These are phyloP conservation scores for Pseudonaja textilis DNA, from an alignment of 2,113 vertebrate genomes.

Conservation along the genomic window DNA sequence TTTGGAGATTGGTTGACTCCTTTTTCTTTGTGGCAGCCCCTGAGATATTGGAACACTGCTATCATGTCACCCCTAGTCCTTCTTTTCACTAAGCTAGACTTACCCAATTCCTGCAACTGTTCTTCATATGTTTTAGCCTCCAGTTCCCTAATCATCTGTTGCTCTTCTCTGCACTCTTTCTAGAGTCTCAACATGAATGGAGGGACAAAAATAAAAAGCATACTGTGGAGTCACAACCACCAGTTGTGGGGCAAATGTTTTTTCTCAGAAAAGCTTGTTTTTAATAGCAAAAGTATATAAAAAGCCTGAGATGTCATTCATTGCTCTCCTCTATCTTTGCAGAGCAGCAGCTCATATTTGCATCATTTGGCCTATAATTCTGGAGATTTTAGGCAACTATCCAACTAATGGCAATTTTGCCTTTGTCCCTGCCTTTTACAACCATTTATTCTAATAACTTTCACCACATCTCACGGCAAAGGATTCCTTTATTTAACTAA, in stretches of 20 bases:
- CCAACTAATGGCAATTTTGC: background rate
- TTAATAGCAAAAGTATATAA: background rate
- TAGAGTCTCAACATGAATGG: background rate
- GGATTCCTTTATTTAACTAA: background rate
- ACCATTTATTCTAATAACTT: background rate
- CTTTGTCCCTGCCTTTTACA: background rate
- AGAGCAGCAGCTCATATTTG: background rate
- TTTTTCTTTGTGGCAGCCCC: background rate
- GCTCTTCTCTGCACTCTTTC: background rate
- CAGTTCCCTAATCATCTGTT: background rate
- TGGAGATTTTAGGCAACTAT: background rate
- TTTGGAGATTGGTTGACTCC: background rate
- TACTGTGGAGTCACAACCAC: background rate
- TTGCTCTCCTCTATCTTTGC: background rate
- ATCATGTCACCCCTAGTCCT: background rate
- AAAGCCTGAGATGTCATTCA: background rate
- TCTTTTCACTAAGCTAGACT: background rate
- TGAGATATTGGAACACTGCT: background rate
- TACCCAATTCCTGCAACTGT: background rate
- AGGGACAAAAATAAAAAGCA: background rate
- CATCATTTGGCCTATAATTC: background rate
- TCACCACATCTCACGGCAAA: background rate
- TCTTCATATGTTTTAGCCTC: background rate
- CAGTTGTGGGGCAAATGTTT: background rate
- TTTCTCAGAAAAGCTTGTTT: background rate